These are phyloP conservation scores for Cynopterus brachyotis DNA, from an alignment of 2,113 vertebrate genomes.

Conservation along the genomic window DNA sequence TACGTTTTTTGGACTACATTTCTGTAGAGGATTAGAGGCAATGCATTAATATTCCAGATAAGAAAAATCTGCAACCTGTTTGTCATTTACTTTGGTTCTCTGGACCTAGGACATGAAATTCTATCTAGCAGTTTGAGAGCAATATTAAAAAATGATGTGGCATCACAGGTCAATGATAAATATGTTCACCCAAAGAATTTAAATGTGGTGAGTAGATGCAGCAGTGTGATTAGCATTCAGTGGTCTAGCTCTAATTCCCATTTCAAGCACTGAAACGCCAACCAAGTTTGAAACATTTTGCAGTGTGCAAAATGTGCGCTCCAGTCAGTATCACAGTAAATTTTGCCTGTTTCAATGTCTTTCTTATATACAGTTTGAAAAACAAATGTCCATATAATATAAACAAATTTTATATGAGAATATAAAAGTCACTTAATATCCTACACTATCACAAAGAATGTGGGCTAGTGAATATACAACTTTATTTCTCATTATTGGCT, in stretches of 20 bases:
- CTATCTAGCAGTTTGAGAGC: constrained; percentile 49
- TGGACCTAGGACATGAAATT: constrained; percentile 51
- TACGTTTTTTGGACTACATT: background rate
- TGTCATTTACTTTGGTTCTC: constrained; percentile 68
- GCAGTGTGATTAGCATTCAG: constrained; percentile 35
- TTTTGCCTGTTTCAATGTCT: constrained; percentile 58
- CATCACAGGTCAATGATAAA: constrained; percentile 71
- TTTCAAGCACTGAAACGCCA: constrained; percentile 46
- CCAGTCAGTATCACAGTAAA: constrained; percentile 38
- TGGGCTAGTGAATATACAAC: constrained; percentile 28
- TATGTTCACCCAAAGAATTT: constrained; percentile 48
- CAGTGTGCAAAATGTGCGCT: constrained; percentile 33
- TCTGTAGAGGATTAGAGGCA: constrained; percentile 55
- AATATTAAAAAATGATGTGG: constrained; percentile 67
- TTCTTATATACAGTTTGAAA: constrained; percentile 40
- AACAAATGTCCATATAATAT: background rate
- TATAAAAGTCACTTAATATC: constrained; percentile 12
- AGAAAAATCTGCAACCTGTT: constrained; percentile 69
- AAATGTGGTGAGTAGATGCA: constrained; percentile 44
- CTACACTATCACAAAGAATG: background rate
- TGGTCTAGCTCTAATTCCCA: background rate
- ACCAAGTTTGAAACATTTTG: constrained; percentile 58
- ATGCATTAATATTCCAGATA: constrained; percentile 64
- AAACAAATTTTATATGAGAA: background rate
- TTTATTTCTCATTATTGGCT: constrained; percentile 64